Percentiles rank a stretch among this genome's conserved stretches.
Evolutionary conservation across 92 coral and sea anemone genomes (phyloP).

Genomic region (Phenganax stokvisi): DNA sequence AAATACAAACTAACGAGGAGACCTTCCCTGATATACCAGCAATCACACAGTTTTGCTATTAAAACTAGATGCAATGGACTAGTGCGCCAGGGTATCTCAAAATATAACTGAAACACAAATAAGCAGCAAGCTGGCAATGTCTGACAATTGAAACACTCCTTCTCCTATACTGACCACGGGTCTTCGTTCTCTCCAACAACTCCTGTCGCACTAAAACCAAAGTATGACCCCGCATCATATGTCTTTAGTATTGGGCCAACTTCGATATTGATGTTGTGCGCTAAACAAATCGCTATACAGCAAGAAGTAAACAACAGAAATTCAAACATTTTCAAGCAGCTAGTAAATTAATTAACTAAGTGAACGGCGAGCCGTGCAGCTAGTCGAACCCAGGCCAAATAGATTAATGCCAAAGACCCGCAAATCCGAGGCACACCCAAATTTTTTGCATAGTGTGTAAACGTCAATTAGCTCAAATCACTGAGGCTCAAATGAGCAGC

Average conservation of each 20-base stretch:
- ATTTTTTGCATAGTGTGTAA: not conserved
- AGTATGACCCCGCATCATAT: constrained; percentile 10
- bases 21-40: not conserved
- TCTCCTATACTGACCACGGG: not conserved
- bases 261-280: constrained; percentile 26
- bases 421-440: constrained; percentile 21
- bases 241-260: constrained; percentile 30
- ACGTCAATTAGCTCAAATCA: no score
- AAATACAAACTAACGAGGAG: not conserved
- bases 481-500: no score
- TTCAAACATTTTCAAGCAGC: constrained; percentile 22
- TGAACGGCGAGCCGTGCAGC: not conserved
- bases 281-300: not conserved
- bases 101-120: no score
- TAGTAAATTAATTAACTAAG: not conserved
- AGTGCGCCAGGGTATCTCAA: no score
- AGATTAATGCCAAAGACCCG: not conserved
- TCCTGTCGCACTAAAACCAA: constrained; percentile 40
- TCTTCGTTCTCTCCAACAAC: not conserved
- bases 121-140: no score
- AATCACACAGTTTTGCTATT: no score
- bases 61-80: no score
- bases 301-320: constrained; percentile 34
- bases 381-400: constrained; percentile 11
- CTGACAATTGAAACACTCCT: no score